Evolutionary conservation across 2,113 vertebrate species (phyloP), one percentile per base, ranked within the genome.

Genomic region (Hippocampus barbouri): DNA sequence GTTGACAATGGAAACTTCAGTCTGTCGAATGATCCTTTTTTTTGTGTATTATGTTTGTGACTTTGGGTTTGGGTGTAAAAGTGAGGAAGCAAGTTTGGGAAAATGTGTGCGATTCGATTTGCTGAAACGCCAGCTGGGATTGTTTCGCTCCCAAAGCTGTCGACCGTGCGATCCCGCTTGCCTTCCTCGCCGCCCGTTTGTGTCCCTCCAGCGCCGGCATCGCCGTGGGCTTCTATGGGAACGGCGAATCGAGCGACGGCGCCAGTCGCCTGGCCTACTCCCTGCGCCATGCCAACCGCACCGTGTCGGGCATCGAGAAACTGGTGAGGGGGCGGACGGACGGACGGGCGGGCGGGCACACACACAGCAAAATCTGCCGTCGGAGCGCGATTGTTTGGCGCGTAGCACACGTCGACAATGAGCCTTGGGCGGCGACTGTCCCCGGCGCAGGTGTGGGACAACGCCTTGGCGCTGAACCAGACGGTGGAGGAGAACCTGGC

Each of bases 151-250:
- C 25, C 21, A 8, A 66, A 40, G 14, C 63, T 12, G 11, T 65
- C 23, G 16, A 5, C 34, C 34, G 34, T 38, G 34, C 34, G 34
- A 38, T 6, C 34, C 34, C 5, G 5, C 34, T 38, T 38, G 30
- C 16, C 3, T 64, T 23, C 45, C 27, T 20, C 63, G 8, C 41
- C 23, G 66, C 2, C 70, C 77, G 10, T 67, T 72, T 69, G 27
- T 76, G 60, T 54, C 68, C 73, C 71, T 25, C 9, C 80, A 98
- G 96, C 16, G 96, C 96, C 66, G 96, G 96, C 62, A 97, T 97
- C 56, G 96, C 96, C 0, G 96, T 98, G 27, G 96, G 96, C 12
- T 98, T 98, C 93, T 97, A 98, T 5, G 96, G 96, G 76, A 98
- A 98, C 30, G 96, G 96, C 23, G 96, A 98, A 87, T 96, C 95